Base-by-base conservation (phyloP, 2,113 vertebrate genomes). In the Phoxinus phoxinus region DNA sequence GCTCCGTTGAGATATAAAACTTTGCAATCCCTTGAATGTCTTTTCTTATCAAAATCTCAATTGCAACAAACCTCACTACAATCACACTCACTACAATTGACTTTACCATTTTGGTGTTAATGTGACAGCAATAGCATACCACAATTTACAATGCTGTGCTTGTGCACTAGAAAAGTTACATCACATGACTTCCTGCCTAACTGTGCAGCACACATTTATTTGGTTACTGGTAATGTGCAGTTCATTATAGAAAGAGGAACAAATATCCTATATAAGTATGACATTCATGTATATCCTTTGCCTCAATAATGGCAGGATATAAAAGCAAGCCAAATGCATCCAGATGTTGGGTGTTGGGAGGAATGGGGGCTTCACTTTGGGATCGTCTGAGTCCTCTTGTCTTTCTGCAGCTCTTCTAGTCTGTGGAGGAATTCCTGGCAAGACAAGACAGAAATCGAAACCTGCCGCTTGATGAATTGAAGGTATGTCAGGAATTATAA, bases 401-500 rank as follows among this genome's bases (percentile, higher is more conserved):
- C 77, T 85, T 73, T 88, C 81, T 85, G 72, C 75, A 63, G 58
- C 35, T 74, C 78, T 27, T 21, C 44, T 58, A 77, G 73, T 86
- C 48, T 59, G 12, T 59, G 77, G 69, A 85, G 69, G 72, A 89
- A 87, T 87, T 91, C 75, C 84, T 90, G 91, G 90, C 91, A 87
- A 76, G 59, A 92, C 87, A 86, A 90, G 79, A 88, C 48, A 91
- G 88, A 90, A 84, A 86, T 84, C 56, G 53, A 48, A 89, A 81
- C 78, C 84, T 71, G 59, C 23, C 56, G 53, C 44, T 69, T 53
- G 83, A 84, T 87, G 21, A 88, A 88, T 73, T 67, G 32, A 86
- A 86, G 84, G 81, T 81, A 87, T 84, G 87, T 89, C 37, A 88
- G 77, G 59, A 84, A 56, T 86, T 85, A 83, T 84, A 90, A 80